Percentiles rank a stretch among this genome's conserved stretches.
These are phyloP conservation scores for Calycopis cecrops DNA, from an alignment of 1,140 invertebrate species.

Conservation along the genomic window DNA sequence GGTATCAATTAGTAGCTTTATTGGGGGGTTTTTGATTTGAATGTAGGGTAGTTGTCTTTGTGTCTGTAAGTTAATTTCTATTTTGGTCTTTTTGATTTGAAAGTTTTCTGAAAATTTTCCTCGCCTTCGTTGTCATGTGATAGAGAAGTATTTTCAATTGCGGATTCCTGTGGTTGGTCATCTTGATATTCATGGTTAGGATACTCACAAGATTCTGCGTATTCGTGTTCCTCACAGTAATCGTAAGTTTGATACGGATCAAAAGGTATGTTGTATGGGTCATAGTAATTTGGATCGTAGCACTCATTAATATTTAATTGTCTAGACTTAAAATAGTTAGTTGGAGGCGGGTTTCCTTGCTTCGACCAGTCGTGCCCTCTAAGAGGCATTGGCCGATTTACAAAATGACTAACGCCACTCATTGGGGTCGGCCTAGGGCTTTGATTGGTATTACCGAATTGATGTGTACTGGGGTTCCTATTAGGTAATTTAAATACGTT, in stretches of 20 bases:
- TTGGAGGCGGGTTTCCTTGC: not conserved
- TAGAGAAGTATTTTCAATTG: not conserved
- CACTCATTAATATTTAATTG: conserved; percentile 1
- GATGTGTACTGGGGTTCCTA: not conserved
- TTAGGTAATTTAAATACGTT: not conserved
- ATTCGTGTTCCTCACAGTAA: too few species aligned
- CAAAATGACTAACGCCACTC: conserved; percentile 5
- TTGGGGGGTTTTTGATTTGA: too few species aligned
- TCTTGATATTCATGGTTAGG: not conserved
- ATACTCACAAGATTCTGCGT: not conserved
- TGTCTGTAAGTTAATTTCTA: too few species aligned
- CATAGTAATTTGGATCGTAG: not conserved
- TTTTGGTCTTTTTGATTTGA: too few species aligned
- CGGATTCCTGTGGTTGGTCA: not conserved
- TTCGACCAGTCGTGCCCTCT: conserved; percentile 1
- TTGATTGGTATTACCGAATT: conserved; percentile 4
- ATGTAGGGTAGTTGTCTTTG: too few species aligned
- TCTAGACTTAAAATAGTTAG: not conserved
- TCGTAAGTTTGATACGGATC: too few species aligned
- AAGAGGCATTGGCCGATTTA: not conserved
- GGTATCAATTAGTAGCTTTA: too few species aligned
- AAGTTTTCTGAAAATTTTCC: not conserved
- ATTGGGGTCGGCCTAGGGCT: not conserved
- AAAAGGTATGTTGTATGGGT: not conserved
- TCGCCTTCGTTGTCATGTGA: not conserved